A percentile compares a stretch with the other conserved stretches of the same genome.
Conservation (phyloP, 1,140 invertebrate species). For the Aethina tumida region DNA sequence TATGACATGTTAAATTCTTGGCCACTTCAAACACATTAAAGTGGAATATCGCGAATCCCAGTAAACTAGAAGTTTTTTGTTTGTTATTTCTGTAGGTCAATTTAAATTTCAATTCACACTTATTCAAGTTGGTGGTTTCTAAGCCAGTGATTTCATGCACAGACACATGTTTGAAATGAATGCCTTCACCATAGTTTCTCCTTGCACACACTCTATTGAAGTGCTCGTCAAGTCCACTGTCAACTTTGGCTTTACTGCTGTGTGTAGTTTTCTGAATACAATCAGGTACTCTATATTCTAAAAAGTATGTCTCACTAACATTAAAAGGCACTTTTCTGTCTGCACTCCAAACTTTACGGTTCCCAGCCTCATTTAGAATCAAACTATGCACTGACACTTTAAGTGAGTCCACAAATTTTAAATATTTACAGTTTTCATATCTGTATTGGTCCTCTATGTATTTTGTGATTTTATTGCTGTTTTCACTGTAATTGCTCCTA, state of each 20-base stretch:
- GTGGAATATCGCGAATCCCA: conserved; percentile 29
- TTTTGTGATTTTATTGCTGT: conserved; percentile 2
- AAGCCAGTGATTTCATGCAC: conserved; percentile 27
- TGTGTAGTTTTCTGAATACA: conserved; percentile 14
- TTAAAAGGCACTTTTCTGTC: conserved; percentile 11
- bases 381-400: conserved; percentile 26
- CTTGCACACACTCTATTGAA: conserved; percentile 27
- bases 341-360: conserved; percentile 19
- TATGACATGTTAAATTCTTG: conserved; percentile 20
- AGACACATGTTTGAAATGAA: conserved; percentile 27
- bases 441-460: conserved; percentile 11
- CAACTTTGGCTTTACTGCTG: conserved; percentile 24
- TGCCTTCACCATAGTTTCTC: conserved; percentile 20
- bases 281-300: conserved; percentile 31
- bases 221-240: conserved; percentile 24
- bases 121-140: conserved; percentile 19
- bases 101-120: conserved; percentile 24
- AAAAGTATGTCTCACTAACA: conserved; percentile 27
- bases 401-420: conserved; percentile 29
- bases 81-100: conserved; percentile 24
- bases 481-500: conserved; percentile 7
- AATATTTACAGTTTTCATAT: conserved; percentile 9
- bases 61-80: conserved; percentile 22
- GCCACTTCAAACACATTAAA: conserved; percentile 21
- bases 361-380: conserved; percentile 25